These are phyloP conservation scores for Coelopa pilipes DNA, from an alignment of 2,888 invertebrate species.

Conservation along the genomic window DNA sequence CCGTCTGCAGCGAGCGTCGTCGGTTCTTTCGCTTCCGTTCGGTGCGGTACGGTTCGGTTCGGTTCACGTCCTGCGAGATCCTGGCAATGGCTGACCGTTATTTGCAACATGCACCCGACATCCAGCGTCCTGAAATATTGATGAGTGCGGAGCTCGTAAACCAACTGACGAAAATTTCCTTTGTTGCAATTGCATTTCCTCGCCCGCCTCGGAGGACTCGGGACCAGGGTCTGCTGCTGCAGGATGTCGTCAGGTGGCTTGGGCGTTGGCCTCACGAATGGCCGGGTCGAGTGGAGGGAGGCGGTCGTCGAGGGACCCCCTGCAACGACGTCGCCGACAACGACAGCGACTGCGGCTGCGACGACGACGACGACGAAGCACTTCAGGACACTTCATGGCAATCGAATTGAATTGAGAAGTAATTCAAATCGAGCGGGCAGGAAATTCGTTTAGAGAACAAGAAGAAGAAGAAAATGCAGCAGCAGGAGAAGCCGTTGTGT, in stretches of 20 bases:
- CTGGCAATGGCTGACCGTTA: slow-evolving; percentile 27
- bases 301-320: too few relatives aligned
- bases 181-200: neutral
- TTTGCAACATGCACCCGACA: slow-evolving; percentile 30
- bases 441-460: too few relatives aligned
- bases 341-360: too few relatives aligned
- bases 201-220: neutral
- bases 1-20: slow-evolving; percentile 9
- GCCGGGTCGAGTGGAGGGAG: too few relatives aligned
- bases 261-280: too few relatives aligned
- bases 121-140: slow-evolving; percentile 32
- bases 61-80: slow-evolving; percentile 25
- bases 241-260: neutral
- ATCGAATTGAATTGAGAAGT: too few relatives aligned
- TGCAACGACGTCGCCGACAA: too few relatives aligned
- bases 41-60: slow-evolving; percentile 1
- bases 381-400: too few relatives aligned
- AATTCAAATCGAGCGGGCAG: too few relatives aligned
- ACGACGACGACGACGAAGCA: too few relatives aligned
- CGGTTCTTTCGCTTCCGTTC: neutral
- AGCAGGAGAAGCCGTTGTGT: too few relatives aligned
- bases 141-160: neutral
- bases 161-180: slow-evolving; percentile 5
- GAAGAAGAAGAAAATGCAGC: too few relatives aligned
- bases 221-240: neutral